Percentiles rank a stretch among this genome's conserved stretches.
Evolutionary conservation across 2,797 vertebrate species (phyloP).

Genomic region (Sebastes hopkinsi): DNA sequence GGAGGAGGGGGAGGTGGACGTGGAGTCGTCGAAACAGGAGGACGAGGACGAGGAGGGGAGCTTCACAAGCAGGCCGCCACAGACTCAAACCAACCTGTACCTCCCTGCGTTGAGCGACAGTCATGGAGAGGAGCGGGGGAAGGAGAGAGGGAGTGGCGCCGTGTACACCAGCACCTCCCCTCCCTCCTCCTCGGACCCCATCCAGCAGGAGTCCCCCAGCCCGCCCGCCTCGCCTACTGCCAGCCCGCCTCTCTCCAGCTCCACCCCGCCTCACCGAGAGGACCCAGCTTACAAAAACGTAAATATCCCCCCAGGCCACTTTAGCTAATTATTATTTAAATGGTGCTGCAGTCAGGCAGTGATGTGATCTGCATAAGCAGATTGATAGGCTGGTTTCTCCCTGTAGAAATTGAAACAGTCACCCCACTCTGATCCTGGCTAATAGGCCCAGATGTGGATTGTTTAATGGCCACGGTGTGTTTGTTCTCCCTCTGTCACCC

Average conservation of each 20-base stretch:
- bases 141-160: constrained; percentile 65
- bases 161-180: constrained; percentile 61
- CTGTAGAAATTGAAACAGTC: constrained; percentile 89
- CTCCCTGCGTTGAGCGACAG: constrained; percentile 59
- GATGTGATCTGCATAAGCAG: constrained; percentile 86
- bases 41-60: constrained; percentile 82
- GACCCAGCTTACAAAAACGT: constrained; percentile 95
- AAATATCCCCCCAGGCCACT: constrained; percentile 89
- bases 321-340: constrained; percentile 90
- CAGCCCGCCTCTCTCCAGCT: constrained; percentile 83
- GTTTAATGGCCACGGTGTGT: constrained; percentile 82
- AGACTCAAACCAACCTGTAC: constrained; percentile 69
- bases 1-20: constrained; percentile 89
- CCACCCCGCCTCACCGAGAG: constrained; percentile 85
- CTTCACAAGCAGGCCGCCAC: constrained; percentile 65
- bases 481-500: constrained; percentile 80
- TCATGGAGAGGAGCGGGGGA: constrained; percentile 67
- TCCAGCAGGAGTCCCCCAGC: constrained; percentile 65
- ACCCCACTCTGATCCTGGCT: constrained; percentile 84
- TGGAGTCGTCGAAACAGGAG: constrained; percentile 80
- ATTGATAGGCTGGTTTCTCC: constrained; percentile 87
- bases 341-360: constrained; percentile 84
- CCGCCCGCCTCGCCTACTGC: constrained; percentile 72
- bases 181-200: constrained; percentile 64
- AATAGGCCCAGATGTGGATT: constrained; percentile 81